Percentiles rank a stretch among this genome's conserved stretches.
Evolutionary conservation across 2,888 invertebrate species (phyloP).

Genomic region (Macaria liturata): DNA sequence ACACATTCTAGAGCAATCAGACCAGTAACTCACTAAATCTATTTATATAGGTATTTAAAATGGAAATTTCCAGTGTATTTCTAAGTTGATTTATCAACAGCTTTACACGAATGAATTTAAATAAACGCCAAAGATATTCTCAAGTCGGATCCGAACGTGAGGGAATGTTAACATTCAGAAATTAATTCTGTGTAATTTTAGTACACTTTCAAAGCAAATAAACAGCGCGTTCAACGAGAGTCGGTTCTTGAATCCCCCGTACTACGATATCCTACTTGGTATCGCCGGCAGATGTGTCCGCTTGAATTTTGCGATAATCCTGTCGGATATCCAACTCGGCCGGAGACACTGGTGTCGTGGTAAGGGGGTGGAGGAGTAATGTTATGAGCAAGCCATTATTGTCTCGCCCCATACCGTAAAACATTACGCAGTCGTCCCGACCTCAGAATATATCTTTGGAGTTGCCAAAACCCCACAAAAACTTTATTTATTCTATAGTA

Average conservation of each 20-base stretch:
- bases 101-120: neutral
- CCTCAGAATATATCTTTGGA: constrained; percentile 63
- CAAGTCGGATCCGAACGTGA: constrained; percentile 29
- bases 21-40: constrained; percentile 8
- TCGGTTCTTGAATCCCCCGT: constrained; percentile 60
- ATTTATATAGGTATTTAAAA: too few species aligned
- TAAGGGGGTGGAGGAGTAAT: constrained; percentile 79
- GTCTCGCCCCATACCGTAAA: constrained; percentile 83
- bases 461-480: constrained; percentile 63
- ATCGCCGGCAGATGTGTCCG: constrained; percentile 19
- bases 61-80: too few species aligned
- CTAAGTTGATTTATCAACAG: too few species aligned
- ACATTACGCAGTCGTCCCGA: constrained; percentile 79
- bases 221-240: constrained; percentile 60
- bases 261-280: constrained; percentile 45
- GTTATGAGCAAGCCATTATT: constrained; percentile 84
- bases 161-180: constrained; percentile 52
- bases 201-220: constrained; percentile 60
- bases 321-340: constrained; percentile 50
- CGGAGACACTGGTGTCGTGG: constrained; percentile 60
- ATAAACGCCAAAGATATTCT: neutral
- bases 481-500: constrained; percentile 32
- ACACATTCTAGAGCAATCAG: constrained; percentile 12
- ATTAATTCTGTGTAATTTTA: constrained; percentile 61
- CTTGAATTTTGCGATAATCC: constrained; percentile 24